Conservation (phyloP, 2,797 vertebrate species). For the Melopsittacus undulatus region DNA sequence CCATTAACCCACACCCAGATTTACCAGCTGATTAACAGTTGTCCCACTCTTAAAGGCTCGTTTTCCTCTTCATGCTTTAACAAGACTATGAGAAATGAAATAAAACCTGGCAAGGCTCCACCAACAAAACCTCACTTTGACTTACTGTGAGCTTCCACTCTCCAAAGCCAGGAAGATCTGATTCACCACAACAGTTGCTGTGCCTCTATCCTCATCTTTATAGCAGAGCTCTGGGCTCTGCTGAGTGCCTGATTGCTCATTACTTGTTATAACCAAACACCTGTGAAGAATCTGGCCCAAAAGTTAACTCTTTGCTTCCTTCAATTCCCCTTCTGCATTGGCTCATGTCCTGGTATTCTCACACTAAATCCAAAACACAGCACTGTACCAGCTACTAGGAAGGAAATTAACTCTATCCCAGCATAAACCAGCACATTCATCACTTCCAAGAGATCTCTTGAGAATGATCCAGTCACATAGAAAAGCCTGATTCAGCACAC, state of each 20-base stretch:
- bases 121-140: not conserved
- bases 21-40: not conserved
- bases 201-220: not conserved
- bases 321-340: not conserved
- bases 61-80: not conserved
- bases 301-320: not conserved
- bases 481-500: not conserved
- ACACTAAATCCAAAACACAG: not conserved
- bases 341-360: not conserved
- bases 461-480: fast-evolving
- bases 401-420: not conserved
- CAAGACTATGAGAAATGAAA: not conserved
- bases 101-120: not conserved
- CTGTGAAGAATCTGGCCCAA: not conserved
- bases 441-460: not conserved
- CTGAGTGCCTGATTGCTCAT: not conserved
- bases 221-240: not conserved
- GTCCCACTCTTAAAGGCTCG: not conserved
- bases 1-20: not conserved
- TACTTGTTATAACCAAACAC: not conserved
- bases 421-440: not conserved
- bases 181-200: not conserved
- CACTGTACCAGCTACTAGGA: not conserved
- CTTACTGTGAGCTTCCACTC: not conserved
- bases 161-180: not conserved